Conservation (phyloP, 2,888 invertebrate species). For the Aleiodes testaceus region DNA sequence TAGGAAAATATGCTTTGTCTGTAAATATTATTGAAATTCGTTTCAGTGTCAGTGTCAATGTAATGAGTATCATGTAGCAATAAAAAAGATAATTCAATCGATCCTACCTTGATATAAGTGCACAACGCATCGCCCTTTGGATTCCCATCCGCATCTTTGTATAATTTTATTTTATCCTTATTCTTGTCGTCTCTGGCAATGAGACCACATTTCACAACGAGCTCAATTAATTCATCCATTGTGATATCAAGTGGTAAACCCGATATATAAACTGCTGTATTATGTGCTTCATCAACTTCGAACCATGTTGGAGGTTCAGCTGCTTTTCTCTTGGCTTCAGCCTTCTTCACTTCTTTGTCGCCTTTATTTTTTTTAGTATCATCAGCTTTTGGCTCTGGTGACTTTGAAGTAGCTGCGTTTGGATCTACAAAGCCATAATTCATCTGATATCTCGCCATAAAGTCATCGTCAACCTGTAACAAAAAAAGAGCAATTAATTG, state of each 20-base stretch:
- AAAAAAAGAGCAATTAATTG: slow-evolving; percentile 16
- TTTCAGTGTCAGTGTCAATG: slow-evolving; percentile 10
- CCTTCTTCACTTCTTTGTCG: slow-evolving; percentile 63
- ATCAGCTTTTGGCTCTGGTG: slow-evolving; percentile 45
- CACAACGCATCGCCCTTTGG: slow-evolving; percentile 97
- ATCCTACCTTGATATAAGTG: slow-evolving; percentile 91
- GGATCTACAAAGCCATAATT: slow-evolving; percentile 88
- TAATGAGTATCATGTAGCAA: slow-evolving; percentile 1
- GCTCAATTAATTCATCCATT: slow-evolving; percentile 89
- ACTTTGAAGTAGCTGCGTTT: slow-evolving; percentile 69
- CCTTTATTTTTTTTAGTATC: slow-evolving; percentile 60
- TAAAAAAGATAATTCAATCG: slow-evolving; percentile 12
- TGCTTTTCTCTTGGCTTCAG: slow-evolving; percentile 73
- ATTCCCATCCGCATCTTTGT: slow-evolving; percentile 85
- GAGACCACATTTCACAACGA: slow-evolving; percentile 97
- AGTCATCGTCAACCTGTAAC: slow-evolving; percentile 90
- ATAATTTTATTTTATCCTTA: slow-evolving; percentile 93
- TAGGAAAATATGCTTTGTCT: slow-evolving; percentile 31
- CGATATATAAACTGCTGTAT: slow-evolving; percentile 96
- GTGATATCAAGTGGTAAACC: slow-evolving; percentile 92
- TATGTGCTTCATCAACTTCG: slow-evolving; percentile 88
- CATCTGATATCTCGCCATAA: slow-evolving; percentile 96
- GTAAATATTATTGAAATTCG: slow-evolving; percentile 39
- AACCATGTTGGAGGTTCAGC: slow-evolving; percentile 87
- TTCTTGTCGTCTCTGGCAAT: slow-evolving; percentile 90